Evolutionary conservation across 2,113 vertebrate species (phyloP), one percentile per base, ranked within the genome.

Genomic region (Otus sunia): DNA sequence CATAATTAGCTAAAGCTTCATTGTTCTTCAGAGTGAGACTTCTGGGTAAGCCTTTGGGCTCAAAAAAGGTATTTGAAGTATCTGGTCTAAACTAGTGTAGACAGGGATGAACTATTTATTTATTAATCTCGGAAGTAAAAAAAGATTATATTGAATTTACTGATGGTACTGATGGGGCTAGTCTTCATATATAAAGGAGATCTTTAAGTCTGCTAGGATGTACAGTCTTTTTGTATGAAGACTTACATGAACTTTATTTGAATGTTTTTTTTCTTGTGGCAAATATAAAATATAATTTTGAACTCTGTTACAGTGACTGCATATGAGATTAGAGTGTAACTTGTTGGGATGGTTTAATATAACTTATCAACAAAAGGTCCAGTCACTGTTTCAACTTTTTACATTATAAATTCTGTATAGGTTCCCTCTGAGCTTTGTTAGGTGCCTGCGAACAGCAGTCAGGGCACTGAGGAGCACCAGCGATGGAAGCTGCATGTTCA

Each of bases 1-100:
- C 62, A 60, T 92, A 94, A 93, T 95, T 90, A 90, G 56, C 34
- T 39, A 82, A 45, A 41, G 56, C 77, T 75, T 91, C 68, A 58
- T 86, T 97, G 92, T 89, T 94, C 45, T 91, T 39, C 30, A 8
- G 39, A 59, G 60, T 72, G 87, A 59, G 22, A 60, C 73, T 68
- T 47, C 78, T 92, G 84, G 49, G 62, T 81, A 78, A 75, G 69
- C 36, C 73, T 94, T 81, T 89, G 83, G 71, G 49, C 47, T 94
- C 30, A 56, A 11, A 79, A 91, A n/a, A 7, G 29, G 12, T 74
- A 37, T 63, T 72, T 78, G 25, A 81, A 87, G 22, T 91, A 86
- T 49, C 43, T 79, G 86, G 19, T 21, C 58, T 91, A 53, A 86
- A 62, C 62, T 66, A 53, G 16, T 3, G 7, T 87, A 79, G 66